Evolutionary conservation across 1,140 invertebrate species (phyloP).

Genomic region (Lepidotrigona ventralis): DNA sequence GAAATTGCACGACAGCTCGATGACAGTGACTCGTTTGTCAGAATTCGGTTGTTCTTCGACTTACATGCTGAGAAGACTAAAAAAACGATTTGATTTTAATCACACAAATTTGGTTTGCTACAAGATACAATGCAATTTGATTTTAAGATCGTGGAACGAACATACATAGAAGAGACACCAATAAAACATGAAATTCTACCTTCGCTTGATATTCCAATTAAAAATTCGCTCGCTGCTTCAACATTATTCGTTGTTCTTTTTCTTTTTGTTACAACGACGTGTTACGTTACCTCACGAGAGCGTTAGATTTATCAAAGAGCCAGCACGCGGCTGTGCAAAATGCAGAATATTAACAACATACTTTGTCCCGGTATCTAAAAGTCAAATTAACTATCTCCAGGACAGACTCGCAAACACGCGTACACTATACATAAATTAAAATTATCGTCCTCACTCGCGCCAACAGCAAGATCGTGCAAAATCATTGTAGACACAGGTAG

Average conservation of each 20-base stretch:
- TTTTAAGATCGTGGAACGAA: neutral
- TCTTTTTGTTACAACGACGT: too few relatives aligned
- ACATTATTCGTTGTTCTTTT: neutral
- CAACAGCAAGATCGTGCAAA: neutral
- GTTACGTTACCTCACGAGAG: neutral
- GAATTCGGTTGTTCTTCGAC: conserved; percentile 1
- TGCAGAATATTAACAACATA: too few relatives aligned
- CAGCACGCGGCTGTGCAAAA: too few relatives aligned
- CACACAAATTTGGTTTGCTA: neutral
- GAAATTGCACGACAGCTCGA: neutral
- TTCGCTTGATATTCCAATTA: neutral
- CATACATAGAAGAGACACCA: neutral
- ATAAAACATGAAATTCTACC: rapidly evolving
- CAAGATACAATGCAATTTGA: rapidly evolving
- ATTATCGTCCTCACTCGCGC: neutral
- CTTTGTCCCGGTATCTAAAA: too few relatives aligned
- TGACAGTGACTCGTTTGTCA: neutral
- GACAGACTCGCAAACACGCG: too few relatives aligned
- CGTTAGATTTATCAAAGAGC: neutral
- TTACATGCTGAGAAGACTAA: neutral
- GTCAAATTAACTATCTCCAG: too few relatives aligned
- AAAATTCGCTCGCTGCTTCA: neutral
- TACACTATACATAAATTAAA: neutral
- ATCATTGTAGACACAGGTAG: neutral
- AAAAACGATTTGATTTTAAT: neutral